Base-by-base conservation (phyloP, 2,113 vertebrate genomes). In the Chionis minor region DNA sequence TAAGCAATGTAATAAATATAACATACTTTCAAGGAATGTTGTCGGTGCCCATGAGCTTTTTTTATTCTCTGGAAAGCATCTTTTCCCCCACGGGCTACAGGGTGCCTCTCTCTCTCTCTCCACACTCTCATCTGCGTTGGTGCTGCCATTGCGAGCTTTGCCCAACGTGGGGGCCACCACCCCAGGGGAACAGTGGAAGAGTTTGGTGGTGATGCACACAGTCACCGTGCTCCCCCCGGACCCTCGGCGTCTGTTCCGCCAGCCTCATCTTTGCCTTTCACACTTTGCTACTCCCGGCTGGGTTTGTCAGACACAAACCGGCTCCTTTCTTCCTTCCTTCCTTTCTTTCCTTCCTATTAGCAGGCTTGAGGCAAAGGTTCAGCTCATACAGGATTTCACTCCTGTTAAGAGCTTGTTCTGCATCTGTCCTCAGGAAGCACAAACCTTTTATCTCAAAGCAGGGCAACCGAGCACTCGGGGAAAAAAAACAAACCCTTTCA, bases 381-480 rank as follows among this genome's bases (percentile, higher is more conserved):
- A 20, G 45, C 33, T 89, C 32, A 28, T 40, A 67, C 8, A 83
- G 72, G 47, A 77, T 84, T 95, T 90, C 38, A 6, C 24, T 51
- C 44, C 38, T 47, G 24, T 22, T 65, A 77, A 81, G 62, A 84
- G 49, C 28, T 77, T 77, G 32, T n/a, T 96, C 72, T 89, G 44
- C 40, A 44, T 72, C 72, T 73, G 10, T 86, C 72, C 49, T 86
- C 18, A 18, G 70, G 52, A 88, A 85, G 20, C 3, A 2, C 21
- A 82, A 63, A 51, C 27, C 27, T 90, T 61, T 63, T 67, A 28
- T 74, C 38, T 75, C 56, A 40, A 66, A 85, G 51, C 28, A 12
- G 52, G 47, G 51, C 28, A 82, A 54, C 3, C 0, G 4, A 67
- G 28, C 32, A 26, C 47, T 63, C 4, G 7, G 1, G 0, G 8